Percentiles rank a stretch among this genome's conserved stretches.
These are phyloP conservation scores for Gracilinanus agilis DNA, from an alignment of 2,113 vertebrate genomes.

Conservation along the genomic window DNA sequence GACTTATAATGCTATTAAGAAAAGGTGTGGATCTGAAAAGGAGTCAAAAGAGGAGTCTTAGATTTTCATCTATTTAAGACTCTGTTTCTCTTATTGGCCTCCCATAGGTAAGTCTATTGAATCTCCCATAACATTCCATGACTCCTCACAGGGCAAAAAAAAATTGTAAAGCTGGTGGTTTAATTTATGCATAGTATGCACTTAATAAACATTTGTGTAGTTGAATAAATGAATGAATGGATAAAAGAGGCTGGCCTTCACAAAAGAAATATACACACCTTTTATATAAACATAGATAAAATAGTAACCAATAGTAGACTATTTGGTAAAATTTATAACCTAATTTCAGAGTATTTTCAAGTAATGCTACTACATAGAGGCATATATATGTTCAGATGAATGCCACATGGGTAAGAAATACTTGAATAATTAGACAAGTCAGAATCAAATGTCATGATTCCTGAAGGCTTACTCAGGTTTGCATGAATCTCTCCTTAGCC, in stretches of 20 bases:
- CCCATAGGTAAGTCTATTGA: neutral
- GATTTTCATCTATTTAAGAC: too few species aligned
- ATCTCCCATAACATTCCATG: neutral
- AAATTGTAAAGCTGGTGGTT: neutral
- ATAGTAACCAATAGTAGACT: neutral
- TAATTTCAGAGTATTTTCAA: too few species aligned
- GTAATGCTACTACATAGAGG: neutral
- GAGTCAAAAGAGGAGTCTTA: too few species aligned
- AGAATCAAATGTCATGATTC: neutral
- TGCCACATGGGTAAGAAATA: neutral
- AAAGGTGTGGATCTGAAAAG: too few species aligned
- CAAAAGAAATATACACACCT: neutral
- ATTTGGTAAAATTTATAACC: neutral
- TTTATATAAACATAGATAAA: neutral
- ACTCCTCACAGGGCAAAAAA: neutral
- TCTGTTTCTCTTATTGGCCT: too few species aligned
- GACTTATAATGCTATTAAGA: too few species aligned
- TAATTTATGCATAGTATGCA: neutral
- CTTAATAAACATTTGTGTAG: neutral
- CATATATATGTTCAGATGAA: neutral
- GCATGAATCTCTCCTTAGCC: neutral
- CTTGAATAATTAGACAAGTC: neutral
- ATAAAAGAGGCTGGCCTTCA: neutral
- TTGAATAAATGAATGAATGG: neutral
- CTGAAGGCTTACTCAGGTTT: too few species aligned